phyloP scores from a whole-genome alignment of 2,888 invertebrate genomes.

The Byasa hedistus region DNA sequence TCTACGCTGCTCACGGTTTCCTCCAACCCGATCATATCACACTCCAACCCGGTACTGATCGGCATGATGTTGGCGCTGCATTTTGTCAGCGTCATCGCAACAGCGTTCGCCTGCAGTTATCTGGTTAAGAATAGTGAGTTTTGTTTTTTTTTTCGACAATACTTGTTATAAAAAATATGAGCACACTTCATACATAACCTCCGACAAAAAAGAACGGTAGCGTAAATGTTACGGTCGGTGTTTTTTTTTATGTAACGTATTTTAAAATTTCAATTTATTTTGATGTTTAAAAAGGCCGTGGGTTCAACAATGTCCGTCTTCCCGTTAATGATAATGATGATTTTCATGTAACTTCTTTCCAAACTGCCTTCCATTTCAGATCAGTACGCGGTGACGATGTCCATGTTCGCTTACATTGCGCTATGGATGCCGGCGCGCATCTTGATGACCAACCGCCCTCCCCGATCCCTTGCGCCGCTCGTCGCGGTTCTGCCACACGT shows the following conservation, averaged over 20 bases:
- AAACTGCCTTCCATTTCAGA: constrained; percentile 36
- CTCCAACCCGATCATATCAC: constrained; percentile 70
- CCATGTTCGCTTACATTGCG: constrained; percentile 42
- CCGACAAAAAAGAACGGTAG: no score
- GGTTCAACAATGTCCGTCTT: neutral
- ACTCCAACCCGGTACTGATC: constrained; percentile 74
- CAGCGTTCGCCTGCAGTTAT: constrained; percentile 82
- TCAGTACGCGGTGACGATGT: constrained; percentile 47
- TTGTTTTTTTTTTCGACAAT: constrained; percentile 7
- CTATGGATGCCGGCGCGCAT: constrained; percentile 40
- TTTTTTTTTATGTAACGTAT: no score
- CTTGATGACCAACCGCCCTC: constrained; percentile 10
- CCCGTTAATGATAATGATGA: no score
- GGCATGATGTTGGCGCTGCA: constrained; percentile 82
- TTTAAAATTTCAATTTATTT: neutral
- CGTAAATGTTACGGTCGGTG: no score
- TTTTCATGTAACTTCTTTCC: no score
- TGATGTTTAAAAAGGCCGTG: no score
- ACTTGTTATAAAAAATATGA: no score
- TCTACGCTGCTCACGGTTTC: constrained; percentile 56
- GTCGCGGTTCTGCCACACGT: constrained; percentile 53
- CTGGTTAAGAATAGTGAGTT: constrained; percentile 82
- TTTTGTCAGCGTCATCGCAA: constrained; percentile 77
- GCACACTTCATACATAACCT: no score
- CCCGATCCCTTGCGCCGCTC: constrained; percentile 29